phyloP scores from a whole-genome alignment of 2,113 vertebrate species.

The Drymodes brunneopygia region DNA sequence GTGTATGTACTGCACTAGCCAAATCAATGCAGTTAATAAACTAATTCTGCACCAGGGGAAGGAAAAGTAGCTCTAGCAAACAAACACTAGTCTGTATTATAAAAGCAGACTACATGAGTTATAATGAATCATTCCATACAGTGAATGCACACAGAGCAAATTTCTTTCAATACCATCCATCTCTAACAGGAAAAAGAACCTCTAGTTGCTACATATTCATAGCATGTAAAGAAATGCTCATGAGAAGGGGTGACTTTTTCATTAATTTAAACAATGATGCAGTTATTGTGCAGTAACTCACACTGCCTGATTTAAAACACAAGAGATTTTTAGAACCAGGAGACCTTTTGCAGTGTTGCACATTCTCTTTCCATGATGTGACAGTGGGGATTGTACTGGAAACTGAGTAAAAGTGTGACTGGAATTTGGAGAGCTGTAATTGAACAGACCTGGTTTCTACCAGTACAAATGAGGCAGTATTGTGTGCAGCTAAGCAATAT shows the following conservation, averaged over 20 bases:
- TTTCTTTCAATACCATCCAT: not conserved
- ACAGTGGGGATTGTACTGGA: not conserved
- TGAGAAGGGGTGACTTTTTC: not conserved
- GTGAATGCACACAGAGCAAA: not conserved
- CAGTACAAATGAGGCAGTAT: not conserved
- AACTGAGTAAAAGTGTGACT: not conserved
- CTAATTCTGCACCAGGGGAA: not conserved
- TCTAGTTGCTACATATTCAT: not conserved
- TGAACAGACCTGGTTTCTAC: not conserved
- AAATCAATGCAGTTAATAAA: not conserved
- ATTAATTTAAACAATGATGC: not conserved
- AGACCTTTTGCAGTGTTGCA: not conserved
- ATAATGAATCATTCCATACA: not conserved
- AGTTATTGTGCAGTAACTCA: not conserved
- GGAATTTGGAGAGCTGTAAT: not conserved
- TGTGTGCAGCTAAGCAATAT: not conserved
- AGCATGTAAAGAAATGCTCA: not conserved
- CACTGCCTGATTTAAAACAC: not conserved
- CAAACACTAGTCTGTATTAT: not conserved
- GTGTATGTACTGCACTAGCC: not conserved
- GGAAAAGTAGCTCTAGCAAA: not conserved
- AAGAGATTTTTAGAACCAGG: not conserved
- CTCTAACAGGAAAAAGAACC: not conserved
- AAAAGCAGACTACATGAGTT: not conserved
- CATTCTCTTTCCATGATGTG: not conserved